phyloP scores from a whole-genome alignment of 2,797 vertebrate species.

The Spinibarbus caldwelli region DNA sequence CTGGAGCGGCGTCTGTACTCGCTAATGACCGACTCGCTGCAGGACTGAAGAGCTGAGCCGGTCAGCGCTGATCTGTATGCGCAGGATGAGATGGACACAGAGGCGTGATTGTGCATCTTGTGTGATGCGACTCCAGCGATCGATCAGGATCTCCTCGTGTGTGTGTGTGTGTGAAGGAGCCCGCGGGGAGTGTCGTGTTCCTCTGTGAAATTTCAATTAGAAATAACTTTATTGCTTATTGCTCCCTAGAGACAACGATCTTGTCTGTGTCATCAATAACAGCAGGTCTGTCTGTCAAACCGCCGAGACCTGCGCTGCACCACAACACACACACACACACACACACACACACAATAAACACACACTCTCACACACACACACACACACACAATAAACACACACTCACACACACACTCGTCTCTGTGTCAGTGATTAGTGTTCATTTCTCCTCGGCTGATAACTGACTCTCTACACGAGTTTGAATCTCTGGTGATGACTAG shows the following conservation, averaged over 20 bases:
- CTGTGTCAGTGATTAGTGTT: neutral
- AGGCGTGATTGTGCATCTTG: constrained; percentile 28
- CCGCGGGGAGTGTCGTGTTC: constrained; percentile 51
- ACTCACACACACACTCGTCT: neutral
- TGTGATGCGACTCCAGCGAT: constrained; percentile 62
- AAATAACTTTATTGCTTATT: constrained; percentile 76
- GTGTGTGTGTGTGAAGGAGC: constrained; percentile 34
- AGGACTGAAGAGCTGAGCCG: neutral
- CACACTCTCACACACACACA: neutral
- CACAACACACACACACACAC: constrained; percentile 1
- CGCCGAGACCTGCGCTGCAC: neutral
- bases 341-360: neutral
- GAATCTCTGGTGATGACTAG: neutral
- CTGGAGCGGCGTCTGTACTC: neutral
- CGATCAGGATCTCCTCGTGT: constrained; percentile 54
- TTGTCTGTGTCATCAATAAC: constrained; percentile 75
- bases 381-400: neutral
- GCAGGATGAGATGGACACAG: neutral
- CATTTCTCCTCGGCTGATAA: neutral
- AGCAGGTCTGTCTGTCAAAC: constrained; percentile 73
- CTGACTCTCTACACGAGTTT: neutral
- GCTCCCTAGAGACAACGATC: constrained; percentile 70
- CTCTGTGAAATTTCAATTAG: constrained; percentile 75
- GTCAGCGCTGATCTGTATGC: neutral
- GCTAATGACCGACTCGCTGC: neutral